Conservation (phyloP, 2,888 invertebrate genomes). For the Drosophila monieri region DNA sequence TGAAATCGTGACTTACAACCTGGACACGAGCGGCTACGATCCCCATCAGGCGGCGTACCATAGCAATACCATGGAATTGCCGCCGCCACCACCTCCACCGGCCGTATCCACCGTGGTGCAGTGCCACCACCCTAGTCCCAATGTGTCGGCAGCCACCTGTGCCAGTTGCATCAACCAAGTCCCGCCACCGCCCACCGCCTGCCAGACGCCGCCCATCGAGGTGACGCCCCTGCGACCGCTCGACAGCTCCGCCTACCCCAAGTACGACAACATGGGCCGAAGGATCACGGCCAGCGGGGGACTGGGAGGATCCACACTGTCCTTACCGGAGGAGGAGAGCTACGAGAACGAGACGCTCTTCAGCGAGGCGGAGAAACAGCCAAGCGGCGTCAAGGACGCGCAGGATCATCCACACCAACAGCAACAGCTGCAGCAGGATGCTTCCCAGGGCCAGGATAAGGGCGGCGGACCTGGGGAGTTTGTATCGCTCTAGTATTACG, state of each 20-base stretch:
- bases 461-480: constrained; percentile 75
- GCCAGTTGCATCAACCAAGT: constrained; percentile 72
- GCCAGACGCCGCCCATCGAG: constrained; percentile 78
- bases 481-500: constrained; percentile 84
- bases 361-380: constrained; percentile 75
- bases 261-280: constrained; percentile 96
- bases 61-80: constrained; percentile 66
- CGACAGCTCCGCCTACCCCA: constrained; percentile 81
- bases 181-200: constrained; percentile 57
- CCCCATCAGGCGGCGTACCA: constrained; percentile 61
- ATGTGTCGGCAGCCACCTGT: constrained; percentile 62
- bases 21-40: constrained; percentile 80
- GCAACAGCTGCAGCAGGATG: constrained; percentile 63
- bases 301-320: constrained; percentile 89
- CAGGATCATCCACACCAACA: constrained; percentile 43
- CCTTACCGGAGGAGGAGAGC: constrained; percentile 88
- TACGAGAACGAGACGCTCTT: constrained; percentile 82
- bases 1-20: constrained; percentile 83
- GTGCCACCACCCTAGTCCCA: constrained; percentile 71
- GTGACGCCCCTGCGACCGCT: constrained; percentile 74
- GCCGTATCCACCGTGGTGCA: constrained; percentile 71
- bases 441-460: constrained; percentile 65
- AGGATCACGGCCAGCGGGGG: constrained; percentile 93
- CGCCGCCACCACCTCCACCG: constrained; percentile 79
- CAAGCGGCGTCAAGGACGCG: constrained; percentile 51